Evolutionary conservation across 2,888 invertebrate species (phyloP).

Genomic region (Physocephala rufipes): DNA sequence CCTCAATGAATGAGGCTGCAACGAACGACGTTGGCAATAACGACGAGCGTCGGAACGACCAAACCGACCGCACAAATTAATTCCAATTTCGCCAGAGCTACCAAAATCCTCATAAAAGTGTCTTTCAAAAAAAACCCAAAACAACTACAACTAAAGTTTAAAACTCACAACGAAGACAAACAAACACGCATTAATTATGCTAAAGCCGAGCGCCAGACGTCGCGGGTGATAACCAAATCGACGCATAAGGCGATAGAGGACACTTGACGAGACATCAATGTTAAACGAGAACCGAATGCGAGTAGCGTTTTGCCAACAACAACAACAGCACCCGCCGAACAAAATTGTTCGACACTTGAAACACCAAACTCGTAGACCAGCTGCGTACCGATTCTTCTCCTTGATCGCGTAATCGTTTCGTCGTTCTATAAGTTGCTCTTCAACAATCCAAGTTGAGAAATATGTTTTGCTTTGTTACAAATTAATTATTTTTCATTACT

Average conservation of each 20-base stretch:
- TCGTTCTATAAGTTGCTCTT: not conserved
- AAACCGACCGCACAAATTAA: constrained; percentile 21
- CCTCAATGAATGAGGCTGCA: not conserved
- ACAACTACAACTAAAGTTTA: not conserved
- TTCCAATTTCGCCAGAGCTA: constrained; percentile 26
- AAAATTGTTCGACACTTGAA: not conserved
- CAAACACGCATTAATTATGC: constrained; percentile 37
- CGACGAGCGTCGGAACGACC: not conserved
- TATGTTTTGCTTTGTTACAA: constrained; percentile 39
- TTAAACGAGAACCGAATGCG: constrained; percentile 8
- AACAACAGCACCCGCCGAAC: not conserved
- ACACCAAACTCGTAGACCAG: not conserved
- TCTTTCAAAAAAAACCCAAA: constrained; percentile 21
- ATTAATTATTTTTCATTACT: constrained; percentile 54
- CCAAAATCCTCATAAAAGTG: not conserved
- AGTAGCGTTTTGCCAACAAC: constrained; percentile 1
- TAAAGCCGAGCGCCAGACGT: constrained; percentile 12
- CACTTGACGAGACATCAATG: constrained; percentile 10
- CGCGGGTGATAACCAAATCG: no score
- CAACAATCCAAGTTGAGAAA: constrained; percentile 21
- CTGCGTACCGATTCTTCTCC: constrained; percentile 16
- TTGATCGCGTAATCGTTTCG: not conserved
- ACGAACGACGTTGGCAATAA: no score
- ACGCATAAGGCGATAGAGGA: no score
- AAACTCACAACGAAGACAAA: constrained; percentile 21